Conservation (phyloP, 2,113 vertebrate species). For the Corythoichthys haematopterus region DNA sequence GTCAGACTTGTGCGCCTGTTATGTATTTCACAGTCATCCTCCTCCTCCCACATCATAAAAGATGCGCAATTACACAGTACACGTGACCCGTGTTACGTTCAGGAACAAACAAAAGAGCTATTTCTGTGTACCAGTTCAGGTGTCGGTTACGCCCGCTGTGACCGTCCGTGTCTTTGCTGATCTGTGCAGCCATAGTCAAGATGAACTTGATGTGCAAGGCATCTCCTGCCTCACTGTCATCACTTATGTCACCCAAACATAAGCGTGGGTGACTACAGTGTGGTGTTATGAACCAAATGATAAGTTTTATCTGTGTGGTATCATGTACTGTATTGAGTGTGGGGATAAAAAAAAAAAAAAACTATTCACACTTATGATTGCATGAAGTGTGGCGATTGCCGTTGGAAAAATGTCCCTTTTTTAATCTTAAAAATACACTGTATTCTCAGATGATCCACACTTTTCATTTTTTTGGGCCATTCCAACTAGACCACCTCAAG, state of each 20-base stretch:
- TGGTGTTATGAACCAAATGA: no score
- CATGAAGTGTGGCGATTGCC: no score
- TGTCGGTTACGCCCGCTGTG: slow-evolving; percentile 22
- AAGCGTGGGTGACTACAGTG: no score
- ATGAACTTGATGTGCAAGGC: not conserved
- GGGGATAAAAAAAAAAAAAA: no score
- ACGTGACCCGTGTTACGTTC: slow-evolving; percentile 35
- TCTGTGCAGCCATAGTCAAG: not conserved
- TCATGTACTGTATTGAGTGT: no score
- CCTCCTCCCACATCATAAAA: not conserved
- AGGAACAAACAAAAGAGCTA: slow-evolving; percentile 49
- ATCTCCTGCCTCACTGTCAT: not conserved
- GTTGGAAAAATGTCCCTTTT: no score
- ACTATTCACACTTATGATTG: no score
- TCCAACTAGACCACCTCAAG: not conserved
- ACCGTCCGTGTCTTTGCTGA: slow-evolving; percentile 8
- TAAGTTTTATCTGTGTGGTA: no score
- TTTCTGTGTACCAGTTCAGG: slow-evolving; percentile 30
- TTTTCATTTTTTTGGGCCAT: not conserved
- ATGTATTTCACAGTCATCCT: slow-evolving; percentile 43
- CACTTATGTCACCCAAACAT: not conserved
- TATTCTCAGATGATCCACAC: no score
- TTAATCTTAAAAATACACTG: no score
- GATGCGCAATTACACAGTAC: slow-evolving; percentile 26
- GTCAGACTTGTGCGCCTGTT: slow-evolving; percentile 41